A percentile compares a stretch with the other conserved stretches of the same genome.
These are phyloP conservation scores for Dreissena polymorpha DNA, from an alignment of 1,140 invertebrate genomes.

Conservation along the genomic window DNA sequence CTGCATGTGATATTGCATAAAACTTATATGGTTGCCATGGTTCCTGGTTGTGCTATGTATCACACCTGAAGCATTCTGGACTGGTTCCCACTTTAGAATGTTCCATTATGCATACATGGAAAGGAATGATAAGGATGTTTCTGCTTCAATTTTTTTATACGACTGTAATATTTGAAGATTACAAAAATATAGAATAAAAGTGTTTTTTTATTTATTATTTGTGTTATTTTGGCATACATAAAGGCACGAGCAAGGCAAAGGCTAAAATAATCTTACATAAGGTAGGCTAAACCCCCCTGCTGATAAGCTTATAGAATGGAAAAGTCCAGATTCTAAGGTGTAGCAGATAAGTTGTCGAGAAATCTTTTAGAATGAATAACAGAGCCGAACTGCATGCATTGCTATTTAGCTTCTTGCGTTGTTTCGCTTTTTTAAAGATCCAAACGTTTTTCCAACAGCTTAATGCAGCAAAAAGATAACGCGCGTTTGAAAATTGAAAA, in stretches of 20 bases:
- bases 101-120: neutral
- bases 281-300: conserved; percentile 6
- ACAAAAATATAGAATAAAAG: too few species aligned
- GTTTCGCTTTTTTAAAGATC: conserved; percentile 35
- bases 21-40: conserved; percentile 39
- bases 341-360: neutral
- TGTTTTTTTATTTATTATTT: too few species aligned
- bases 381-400: conserved; percentile 60
- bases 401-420: conserved; percentile 51
- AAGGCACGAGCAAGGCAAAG: too few species aligned
- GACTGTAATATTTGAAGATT: too few species aligned
- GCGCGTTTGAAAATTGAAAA: conserved; percentile 48
- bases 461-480: conserved; percentile 52
- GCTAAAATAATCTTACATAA: too few species aligned
- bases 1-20: neutral
- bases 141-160: too few species aligned
- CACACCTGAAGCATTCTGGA: too few species aligned
- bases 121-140: too few species aligned
- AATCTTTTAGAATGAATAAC: conserved; percentile 29
- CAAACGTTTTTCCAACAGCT: conserved; percentile 21
- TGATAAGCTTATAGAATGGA: neutral
- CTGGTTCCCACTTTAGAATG: conserved; percentile 35
- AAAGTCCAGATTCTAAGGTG: conserved; percentile 16
- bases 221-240: too few species aligned
- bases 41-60: conserved; percentile 20